Evolutionary conservation across 2,888 invertebrate species (phyloP), one percentile per base, ranked within the genome.

Genomic region (Matsumyia berberina): DNA sequence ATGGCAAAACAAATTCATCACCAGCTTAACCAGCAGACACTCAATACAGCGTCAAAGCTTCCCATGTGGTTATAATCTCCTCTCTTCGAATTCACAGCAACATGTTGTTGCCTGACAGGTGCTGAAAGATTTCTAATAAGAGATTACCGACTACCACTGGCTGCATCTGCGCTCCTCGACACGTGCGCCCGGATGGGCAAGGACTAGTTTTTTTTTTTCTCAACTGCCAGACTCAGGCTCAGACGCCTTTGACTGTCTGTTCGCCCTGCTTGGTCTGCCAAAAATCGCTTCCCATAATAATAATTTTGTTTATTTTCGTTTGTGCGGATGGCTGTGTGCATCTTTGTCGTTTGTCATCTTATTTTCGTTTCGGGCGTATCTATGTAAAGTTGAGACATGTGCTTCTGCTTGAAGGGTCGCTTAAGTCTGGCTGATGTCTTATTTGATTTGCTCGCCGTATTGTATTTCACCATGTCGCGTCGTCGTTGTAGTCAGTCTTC

Each of bases 381-480:
- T 33, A 58, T 51, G 12, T 57, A 39, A 24, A 24, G 24, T 24
- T 39, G 12, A 53, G 17, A 12, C 37, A 55, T 60, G 24, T 44
- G 66, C 57, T 35, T 44, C 51, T 53, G 42, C 64, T 70, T 66
- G 15, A 70, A 70, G 64, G 64, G 42, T 70, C 46, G 53, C 72
- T 70, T 29, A 60, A 77, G 60, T 55, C 72, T 66, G 77, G 60
- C 29, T 70, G 72, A 81, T 76, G 70, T 70, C 62, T 69, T 70
- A 17, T 51, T 76, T 58, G 44, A 74, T 79, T 60, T 69, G 74
- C 29, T 72, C 24, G 66, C 17, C 37, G 76, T 76, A 70, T 77
- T 77, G 39, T 72, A 60, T 82, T 76, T 76, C 69, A 81, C 58
- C 37, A 8, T n/a, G 44, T 51, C 51, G 46, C 58, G 49, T 49